Base-by-base conservation (phyloP, 2,113 vertebrate genomes). In the Eudyptes chrysolophus region DNA sequence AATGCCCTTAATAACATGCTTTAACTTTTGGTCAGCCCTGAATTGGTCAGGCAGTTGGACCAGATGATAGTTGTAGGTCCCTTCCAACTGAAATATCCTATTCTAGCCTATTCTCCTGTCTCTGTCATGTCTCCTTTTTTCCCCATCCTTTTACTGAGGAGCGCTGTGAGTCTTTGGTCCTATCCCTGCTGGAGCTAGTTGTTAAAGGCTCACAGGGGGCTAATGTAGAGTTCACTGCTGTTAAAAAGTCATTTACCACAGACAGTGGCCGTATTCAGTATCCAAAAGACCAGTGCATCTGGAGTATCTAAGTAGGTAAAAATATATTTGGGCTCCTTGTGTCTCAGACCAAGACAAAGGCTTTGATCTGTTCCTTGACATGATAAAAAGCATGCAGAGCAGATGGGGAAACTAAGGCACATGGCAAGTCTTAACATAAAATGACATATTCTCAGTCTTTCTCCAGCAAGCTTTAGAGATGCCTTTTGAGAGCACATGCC, bases 11-110 rank as follows among this genome's bases (percentile, higher is more conserved):
- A 38, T 6, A 32, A 10, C 9, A 11, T 13, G n/a, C 27, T 70
- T 40, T 82, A 49, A 58, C 17, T 49, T 40, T 34, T 27, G 16
- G 22, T 48, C 65, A 84, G 36, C n/a, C 66, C 19, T 22, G 30
- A 71, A 7, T 34, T n/a, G 29, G 18, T 51, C 68, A 42, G 36
- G 55, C 36, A 84, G 46, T 62, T 49, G 34, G 42, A 40, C 36
- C n/a, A 51, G 46, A 29, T n/a, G 25, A 16, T 44, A 0, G 0
- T 36, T 42, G 46, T 44, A 71, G 16, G 6, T 48, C 30, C 5
- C 10, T 55, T 65, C 14, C 36, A 42, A 36, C 68, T 48, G 54
- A 75, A 62, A n/a, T n/a, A n/a, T 13, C 40, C 52, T 44, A 6
- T 61, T 78, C 36, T 57, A 30, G 5, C 25, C 44, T 64, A 4